phyloP scores from a whole-genome alignment of 2,888 invertebrate genomes.

The Ligdia adustata region DNA sequence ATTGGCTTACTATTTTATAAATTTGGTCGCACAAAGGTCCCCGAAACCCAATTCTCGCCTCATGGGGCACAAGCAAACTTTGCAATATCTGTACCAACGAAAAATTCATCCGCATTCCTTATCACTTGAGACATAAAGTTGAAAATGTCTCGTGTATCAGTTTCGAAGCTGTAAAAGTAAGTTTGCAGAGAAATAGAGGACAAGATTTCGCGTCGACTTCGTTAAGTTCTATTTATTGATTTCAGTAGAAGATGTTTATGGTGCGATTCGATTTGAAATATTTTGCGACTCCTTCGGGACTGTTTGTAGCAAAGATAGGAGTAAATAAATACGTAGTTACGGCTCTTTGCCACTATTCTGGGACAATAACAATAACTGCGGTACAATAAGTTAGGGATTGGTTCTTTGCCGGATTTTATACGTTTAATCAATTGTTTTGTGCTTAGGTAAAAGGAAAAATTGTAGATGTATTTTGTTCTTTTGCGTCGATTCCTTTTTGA shows the following conservation, averaged over 20 bases:
- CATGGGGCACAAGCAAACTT: slow-evolving; percentile 37
- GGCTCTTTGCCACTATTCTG: slow-evolving; percentile 4
- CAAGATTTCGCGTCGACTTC: slow-evolving; percentile 37
- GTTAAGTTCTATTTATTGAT: slow-evolving; percentile 42
- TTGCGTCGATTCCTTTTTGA: too few species aligned
- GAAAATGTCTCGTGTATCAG: background rate
- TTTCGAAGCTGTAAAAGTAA: background rate
- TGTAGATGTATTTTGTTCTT: too few species aligned
- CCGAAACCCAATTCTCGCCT: slow-evolving; percentile 39
- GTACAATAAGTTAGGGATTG: background rate
- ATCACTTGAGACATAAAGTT: slow-evolving; percentile 2
- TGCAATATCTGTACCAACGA: slow-evolving; percentile 1
- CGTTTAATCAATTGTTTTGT: too few species aligned
- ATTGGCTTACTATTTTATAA: slow-evolving; percentile 42
- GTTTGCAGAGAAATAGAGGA: slow-evolving; percentile 30
- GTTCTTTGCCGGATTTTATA: background rate
- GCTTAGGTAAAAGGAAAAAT: too few species aligned
- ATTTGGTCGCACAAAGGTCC: slow-evolving; percentile 39
- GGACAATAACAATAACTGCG: slow-evolving; percentile 5
- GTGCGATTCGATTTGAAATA: slow-evolving; percentile 37
- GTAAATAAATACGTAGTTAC: slow-evolving; percentile 25
- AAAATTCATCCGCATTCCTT: slow-evolving; percentile 14
- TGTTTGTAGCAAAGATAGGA: slow-evolving; percentile 19
- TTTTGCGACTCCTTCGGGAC: slow-evolving; percentile 28
- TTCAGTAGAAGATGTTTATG: slow-evolving; percentile 37